Conservation (phyloP, 2,888 invertebrate species). For the Chymomyza procnemis region DNA sequence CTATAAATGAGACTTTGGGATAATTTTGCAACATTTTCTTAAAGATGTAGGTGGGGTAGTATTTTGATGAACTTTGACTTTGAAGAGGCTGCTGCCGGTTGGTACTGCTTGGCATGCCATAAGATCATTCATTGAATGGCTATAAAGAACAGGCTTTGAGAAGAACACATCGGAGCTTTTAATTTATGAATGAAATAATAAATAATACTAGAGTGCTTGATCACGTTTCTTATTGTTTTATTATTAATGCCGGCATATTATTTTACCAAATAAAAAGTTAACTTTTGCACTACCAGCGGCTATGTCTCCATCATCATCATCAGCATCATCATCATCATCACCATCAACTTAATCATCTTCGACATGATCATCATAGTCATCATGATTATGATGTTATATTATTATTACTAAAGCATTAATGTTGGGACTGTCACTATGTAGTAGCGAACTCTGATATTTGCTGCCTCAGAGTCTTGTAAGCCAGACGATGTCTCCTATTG, state of each 20-base stretch:
- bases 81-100: not conserved
- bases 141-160: too few relatives aligned
- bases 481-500: not conserved
- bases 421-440: not conserved
- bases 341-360: slow-evolving; percentile 17
- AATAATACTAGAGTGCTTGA: not conserved
- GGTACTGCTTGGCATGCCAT: too few relatives aligned
- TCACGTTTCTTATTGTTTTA: slow-evolving; percentile 16
- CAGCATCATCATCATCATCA: slow-evolving; percentile 16
- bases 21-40: not conserved
- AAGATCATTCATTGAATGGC: too few relatives aligned
- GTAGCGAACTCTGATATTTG: slow-evolving; percentile 65
- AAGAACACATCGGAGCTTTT: not conserved
- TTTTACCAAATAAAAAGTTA: slow-evolving; percentile 26
- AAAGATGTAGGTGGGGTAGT: not conserved
- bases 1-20: not conserved
- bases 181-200: not conserved
- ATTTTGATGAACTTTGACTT: not conserved
- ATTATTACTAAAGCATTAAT: not conserved
- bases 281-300: slow-evolving; percentile 26
- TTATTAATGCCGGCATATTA: not conserved
- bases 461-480: slow-evolving; percentile 20
- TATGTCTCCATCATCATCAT: slow-evolving; percentile 12
- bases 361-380: slow-evolving; percentile 16
- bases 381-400: not conserved